Evolutionary conservation across 2,113 vertebrate species (phyloP).

Genomic region (Actenoides hombroni): DNA sequence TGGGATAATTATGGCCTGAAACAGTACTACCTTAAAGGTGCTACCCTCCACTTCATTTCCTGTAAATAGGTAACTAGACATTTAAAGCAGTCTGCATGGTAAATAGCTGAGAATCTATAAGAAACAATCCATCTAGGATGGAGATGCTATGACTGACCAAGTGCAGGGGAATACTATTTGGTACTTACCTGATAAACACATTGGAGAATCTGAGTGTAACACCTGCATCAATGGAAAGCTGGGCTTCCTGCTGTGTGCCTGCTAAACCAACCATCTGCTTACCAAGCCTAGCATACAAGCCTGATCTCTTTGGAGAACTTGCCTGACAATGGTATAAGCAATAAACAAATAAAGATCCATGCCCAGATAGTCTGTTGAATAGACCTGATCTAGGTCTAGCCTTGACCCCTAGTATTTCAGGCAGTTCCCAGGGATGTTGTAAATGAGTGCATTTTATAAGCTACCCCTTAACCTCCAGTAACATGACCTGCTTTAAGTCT

Average conservation of each 20-base stretch:
- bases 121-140: background rate
- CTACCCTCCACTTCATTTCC: background rate
- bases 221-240: background rate
- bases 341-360: background rate
- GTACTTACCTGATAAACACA: background rate
- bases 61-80: background rate
- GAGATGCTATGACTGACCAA: background rate
- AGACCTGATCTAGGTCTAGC: background rate
- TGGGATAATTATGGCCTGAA: background rate
- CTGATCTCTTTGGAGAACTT: background rate
- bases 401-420: background rate
- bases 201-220: background rate
- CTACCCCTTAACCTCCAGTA: background rate
- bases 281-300: background rate
- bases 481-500: background rate
- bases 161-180: background rate
- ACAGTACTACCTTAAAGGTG: background rate
- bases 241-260: background rate
- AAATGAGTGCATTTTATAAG: background rate
- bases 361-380: background rate
- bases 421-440: background rate
- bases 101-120: background rate
- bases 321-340: background rate
- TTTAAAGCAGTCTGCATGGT: background rate
- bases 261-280: background rate